These are phyloP conservation scores for Zaprionus nigranus DNA, from an alignment of 1,140 invertebrate genomes.

Conservation along the genomic window DNA sequence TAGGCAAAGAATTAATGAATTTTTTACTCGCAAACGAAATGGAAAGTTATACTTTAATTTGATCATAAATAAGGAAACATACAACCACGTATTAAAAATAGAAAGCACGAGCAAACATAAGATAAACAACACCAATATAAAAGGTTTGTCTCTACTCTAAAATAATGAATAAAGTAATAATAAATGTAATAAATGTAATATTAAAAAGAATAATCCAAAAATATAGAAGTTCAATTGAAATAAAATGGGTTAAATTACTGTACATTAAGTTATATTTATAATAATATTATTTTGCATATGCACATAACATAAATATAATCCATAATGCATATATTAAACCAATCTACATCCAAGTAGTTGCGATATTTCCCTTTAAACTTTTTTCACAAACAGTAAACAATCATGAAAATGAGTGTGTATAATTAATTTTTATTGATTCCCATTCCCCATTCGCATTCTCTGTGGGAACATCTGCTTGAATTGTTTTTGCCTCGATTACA, in stretches of 20 bases:
- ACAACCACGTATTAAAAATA: neutral
- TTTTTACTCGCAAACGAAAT: neutral
- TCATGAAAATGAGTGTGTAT: neutral
- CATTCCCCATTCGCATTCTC: conserved; percentile 12
- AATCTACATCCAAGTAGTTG: neutral
- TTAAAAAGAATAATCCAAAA: no score
- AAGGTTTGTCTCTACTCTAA: no score
- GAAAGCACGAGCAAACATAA: no score
- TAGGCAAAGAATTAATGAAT: neutral
- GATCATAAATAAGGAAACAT: neutral
- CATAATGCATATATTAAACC: neutral
- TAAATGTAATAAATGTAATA: no score
- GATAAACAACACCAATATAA: no score
- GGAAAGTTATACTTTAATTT: neutral
- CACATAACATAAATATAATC: neutral
- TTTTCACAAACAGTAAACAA: neutral
- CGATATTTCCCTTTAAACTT: neutral
- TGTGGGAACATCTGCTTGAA: conserved; percentile 8
- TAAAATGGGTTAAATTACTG: no score
- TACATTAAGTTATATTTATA: no score
- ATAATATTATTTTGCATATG: no score
- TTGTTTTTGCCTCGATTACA: conserved; percentile 11
- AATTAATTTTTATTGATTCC: conserved; percentile 49
- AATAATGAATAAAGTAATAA: no score
- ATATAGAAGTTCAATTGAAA: no score